Percentiles rank a stretch among this genome's conserved stretches.
Evolutionary conservation across 1,140 invertebrate genomes (phyloP).

Genomic region (Coelopa frigida): DNA sequence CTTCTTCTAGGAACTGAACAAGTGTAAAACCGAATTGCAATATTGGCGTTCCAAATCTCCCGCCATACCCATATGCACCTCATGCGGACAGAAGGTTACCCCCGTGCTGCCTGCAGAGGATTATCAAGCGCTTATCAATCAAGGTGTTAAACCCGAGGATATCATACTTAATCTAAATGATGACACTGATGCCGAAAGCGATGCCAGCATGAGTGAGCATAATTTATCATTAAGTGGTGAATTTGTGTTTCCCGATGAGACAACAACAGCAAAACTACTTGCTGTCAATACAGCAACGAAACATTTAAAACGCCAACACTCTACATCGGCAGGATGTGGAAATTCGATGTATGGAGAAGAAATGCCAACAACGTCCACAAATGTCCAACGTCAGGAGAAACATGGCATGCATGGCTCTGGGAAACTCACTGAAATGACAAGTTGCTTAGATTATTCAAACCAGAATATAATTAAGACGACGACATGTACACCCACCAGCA

Average conservation of each 20-base stretch:
- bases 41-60: conserved; percentile 83
- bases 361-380: no score
- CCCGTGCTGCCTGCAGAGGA: conserved; percentile 50
- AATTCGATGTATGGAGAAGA: no score
- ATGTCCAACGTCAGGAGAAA: no score
- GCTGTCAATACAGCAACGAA: conserved; percentile 29
- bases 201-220: conserved; percentile 12
- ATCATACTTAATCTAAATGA: conserved; percentile 42
- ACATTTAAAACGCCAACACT: conserved; percentile 33
- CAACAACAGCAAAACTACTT: conserved; percentile 35
- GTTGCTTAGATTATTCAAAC: no score
- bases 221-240: conserved; percentile 13
- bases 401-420: no score
- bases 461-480: background rate
- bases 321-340: conserved; percentile 8
- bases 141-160: conserved; percentile 53
- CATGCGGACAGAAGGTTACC: conserved; percentile 52
- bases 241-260: conserved; percentile 33
- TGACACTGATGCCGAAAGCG: conserved; percentile 19
- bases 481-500: background rate
- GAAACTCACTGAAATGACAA: no score
- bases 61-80: conserved; percentile 54
- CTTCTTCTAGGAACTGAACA: conserved; percentile 65
- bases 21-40: conserved; percentile 82
- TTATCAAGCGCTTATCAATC: conserved; percentile 54